Evolutionary conservation across 2,113 vertebrate species (phyloP).

Genomic region (Ginglymostoma cirratum): DNA sequence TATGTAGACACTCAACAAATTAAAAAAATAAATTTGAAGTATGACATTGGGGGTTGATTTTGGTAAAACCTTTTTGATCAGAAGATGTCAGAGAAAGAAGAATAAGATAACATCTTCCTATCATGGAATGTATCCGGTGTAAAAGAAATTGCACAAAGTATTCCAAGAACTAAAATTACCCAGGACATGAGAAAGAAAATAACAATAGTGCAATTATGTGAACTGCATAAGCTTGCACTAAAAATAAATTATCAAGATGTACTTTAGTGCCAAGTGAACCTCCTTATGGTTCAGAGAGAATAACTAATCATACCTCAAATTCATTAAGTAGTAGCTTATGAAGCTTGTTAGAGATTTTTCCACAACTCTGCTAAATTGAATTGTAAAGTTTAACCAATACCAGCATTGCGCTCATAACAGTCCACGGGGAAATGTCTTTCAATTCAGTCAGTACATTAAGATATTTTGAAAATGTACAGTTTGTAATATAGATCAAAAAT

Average conservation of each 20-base stretch:
- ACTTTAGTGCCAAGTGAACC: neutral
- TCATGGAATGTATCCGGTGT: neutral
- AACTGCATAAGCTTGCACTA: neutral
- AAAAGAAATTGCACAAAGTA: neutral
- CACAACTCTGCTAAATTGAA: neutral
- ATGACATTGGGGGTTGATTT: neutral
- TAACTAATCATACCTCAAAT: too few relatives aligned
- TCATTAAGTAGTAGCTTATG: neutral
- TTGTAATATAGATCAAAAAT: neutral
- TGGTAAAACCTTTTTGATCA: neutral
- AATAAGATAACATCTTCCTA: neutral
- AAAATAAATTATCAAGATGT: neutral
- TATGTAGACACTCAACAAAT: neutral
- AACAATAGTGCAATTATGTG: neutral
- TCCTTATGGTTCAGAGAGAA: neutral
- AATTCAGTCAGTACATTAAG: slow-evolving; percentile 3
- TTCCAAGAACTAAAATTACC: neutral
- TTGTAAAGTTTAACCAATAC: neutral
- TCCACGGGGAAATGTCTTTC: neutral
- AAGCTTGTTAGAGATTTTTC: neutral
- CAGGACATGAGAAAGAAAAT: neutral
- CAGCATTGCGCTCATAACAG: neutral
- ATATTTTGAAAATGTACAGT: neutral
- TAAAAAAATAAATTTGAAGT: neutral
- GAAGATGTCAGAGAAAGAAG: neutral